Evolutionary conservation across 2,113 vertebrate species (phyloP).

Genomic region (Alectura lathami): DNA sequence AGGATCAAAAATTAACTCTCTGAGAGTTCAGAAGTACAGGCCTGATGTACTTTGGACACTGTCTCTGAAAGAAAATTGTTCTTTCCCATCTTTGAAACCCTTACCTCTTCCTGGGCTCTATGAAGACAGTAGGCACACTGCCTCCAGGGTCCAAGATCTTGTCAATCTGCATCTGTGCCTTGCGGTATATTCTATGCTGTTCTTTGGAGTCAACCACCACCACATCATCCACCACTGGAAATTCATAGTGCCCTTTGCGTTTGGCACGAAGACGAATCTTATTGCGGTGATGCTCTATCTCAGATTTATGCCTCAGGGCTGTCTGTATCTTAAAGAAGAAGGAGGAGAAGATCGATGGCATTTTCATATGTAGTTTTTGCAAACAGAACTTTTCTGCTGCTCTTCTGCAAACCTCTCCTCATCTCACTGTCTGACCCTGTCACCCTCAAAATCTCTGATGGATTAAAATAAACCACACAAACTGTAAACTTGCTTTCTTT

Average conservation of each 20-base stretch:
- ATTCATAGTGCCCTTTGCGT: conserved; percentile 96
- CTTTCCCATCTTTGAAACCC: background rate
- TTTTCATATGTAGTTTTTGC: background rate
- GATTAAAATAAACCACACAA: background rate
- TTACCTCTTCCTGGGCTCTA: conserved; percentile 90
- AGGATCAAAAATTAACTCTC: background rate
- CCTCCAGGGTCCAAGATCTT: conserved; percentile 93
- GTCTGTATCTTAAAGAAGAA: conserved; percentile 86
- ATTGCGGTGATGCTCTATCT: conserved; percentile 98
- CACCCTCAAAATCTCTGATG: background rate
- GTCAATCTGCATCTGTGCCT: conserved; percentile 96
- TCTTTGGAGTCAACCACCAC: conserved; percentile 85
- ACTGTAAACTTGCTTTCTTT: background rate
- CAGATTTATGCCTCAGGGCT: conserved; percentile 93
- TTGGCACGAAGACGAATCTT: conserved; percentile 97
- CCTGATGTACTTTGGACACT: background rate
- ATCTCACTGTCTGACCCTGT: background rate
- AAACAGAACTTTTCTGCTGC: background rate
- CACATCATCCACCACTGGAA: conserved; percentile 91
- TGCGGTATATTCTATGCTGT: conserved; percentile 90
- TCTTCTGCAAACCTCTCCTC: background rate
- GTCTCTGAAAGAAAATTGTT: background rate
- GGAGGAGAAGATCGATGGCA: background rate
- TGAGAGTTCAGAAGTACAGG: background rate
- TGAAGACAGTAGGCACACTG: conserved; percentile 84